phyloP scores from a whole-genome alignment of 1,140 invertebrate species.

The Penaeus indicus region DNA sequence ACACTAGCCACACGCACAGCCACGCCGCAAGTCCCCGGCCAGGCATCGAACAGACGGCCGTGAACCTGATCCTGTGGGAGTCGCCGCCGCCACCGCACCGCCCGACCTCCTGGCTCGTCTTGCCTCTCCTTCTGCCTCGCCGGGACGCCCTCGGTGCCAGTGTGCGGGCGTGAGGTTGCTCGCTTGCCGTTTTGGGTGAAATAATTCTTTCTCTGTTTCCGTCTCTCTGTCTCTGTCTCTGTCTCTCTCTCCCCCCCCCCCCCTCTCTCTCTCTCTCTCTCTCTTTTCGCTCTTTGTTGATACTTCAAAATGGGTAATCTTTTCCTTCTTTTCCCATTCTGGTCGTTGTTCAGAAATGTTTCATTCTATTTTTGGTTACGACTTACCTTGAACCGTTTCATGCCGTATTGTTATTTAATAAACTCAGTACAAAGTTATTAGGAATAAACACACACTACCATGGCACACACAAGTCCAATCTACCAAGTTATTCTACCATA shows the following conservation, averaged over 20 bases:
- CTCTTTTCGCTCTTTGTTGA: too few species aligned
- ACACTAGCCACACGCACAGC: too few species aligned
- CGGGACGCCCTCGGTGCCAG: too few species aligned
- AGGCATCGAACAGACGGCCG: too few species aligned
- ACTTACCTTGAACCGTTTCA: neutral
- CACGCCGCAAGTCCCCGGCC: too few species aligned
- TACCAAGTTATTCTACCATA: neutral
- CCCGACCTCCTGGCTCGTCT: too few species aligned
- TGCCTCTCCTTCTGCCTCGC: neutral
- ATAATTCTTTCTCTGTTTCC: neutral
- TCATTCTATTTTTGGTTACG: neutral
- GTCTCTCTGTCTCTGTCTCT: conserved; percentile 23
- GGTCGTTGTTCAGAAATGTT: too few species aligned
- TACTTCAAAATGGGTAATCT: too few species aligned
- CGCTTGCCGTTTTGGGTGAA: neutral
- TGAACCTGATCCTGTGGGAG: too few species aligned
- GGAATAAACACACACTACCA: neutral
- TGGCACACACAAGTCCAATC: neutral
- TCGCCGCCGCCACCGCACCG: too few species aligned
- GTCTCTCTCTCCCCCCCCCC: neutral
- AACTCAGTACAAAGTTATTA: neutral
- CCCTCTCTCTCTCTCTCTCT: conserved; percentile 9
- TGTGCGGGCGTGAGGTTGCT: neutral
- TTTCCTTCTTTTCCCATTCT: too few species aligned
- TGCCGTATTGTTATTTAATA: conserved; percentile 60